Percentiles rank a stretch among this genome's conserved stretches.
Conservation (phyloP, 2,888 invertebrate species). For the Melanchra persicariae region DNA sequence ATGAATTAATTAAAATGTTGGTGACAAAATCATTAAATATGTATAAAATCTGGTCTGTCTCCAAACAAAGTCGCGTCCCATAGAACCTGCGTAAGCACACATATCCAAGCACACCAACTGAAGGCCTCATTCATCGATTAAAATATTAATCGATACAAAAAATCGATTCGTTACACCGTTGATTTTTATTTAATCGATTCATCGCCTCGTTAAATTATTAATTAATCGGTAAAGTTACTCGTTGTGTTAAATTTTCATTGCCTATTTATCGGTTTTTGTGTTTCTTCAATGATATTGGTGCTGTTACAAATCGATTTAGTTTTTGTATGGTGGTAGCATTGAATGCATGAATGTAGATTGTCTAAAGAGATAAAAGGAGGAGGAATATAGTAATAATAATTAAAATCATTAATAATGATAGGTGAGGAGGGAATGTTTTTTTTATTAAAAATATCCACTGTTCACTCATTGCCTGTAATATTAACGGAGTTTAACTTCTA, state of each 20-base stretch:
- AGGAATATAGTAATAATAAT: neutral
- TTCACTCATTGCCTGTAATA: no score
- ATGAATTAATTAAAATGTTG: no score
- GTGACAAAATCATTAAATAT: no score
- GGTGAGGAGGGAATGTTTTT: no score
- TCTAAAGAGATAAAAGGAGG: neutral
- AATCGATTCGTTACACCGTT: slow-evolving; percentile 60
- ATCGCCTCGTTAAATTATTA: slow-evolving; percentile 65
- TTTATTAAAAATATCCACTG: no score
- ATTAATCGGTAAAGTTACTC: slow-evolving; percentile 60
- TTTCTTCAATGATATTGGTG: slow-evolving; percentile 28
- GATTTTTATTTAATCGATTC: slow-evolving; percentile 65
- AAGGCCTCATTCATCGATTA: slow-evolving; percentile 43
- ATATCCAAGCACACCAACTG: slow-evolving; percentile 13
- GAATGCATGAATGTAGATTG: slow-evolving; percentile 1
- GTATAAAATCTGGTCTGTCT: no score
- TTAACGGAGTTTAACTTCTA: no score
- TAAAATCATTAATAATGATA: no score
- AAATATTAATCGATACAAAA: slow-evolving; percentile 57
- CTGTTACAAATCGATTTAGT: slow-evolving; percentile 38
- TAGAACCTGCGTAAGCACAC: slow-evolving; percentile 26
- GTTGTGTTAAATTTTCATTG: slow-evolving; percentile 62
- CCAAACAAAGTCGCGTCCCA: slow-evolving; percentile 41
- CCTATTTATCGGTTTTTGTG: slow-evolving; percentile 49
- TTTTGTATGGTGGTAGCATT: neutral